These are phyloP conservation scores for Andrena praecox DNA, from an alignment of 2,888 invertebrate species.

Conservation along the genomic window DNA sequence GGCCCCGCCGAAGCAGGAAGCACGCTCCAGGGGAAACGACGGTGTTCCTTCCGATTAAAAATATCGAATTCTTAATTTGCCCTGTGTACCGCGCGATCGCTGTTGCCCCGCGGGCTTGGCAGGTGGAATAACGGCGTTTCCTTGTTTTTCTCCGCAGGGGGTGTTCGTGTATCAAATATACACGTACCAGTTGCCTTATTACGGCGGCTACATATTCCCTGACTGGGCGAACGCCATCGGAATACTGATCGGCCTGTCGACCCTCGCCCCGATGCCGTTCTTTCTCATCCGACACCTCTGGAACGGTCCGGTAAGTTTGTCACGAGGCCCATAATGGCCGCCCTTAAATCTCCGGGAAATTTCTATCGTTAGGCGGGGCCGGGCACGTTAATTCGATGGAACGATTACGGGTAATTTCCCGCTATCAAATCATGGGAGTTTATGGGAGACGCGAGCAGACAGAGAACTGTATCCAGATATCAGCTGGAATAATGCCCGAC, in stretches of 20 bases:
- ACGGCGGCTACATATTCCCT: constrained; percentile 90
- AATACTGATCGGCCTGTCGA: constrained; percentile 90
- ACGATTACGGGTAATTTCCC: constrained; percentile 30
- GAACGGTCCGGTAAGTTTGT: constrained; percentile 83
- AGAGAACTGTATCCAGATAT: constrained; percentile 37
- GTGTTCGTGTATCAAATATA: constrained; percentile 91
- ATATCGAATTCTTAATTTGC: constrained; percentile 67
- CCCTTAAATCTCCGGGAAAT: constrained; percentile 21
- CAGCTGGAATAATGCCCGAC: constrained; percentile 42
- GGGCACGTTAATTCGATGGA: constrained; percentile 31
- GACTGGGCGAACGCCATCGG: constrained; percentile 90
- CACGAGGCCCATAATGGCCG: constrained; percentile 11
- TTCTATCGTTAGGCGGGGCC: constrained; percentile 36
- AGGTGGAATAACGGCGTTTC: constrained; percentile 42
- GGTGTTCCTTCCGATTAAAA: constrained; percentile 58
- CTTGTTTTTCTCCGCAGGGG: constrained; percentile 85
- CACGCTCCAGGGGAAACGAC: constrained; percentile 5
- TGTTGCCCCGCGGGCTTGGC: constrained; percentile 29
- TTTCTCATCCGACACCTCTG: constrained; percentile 86
- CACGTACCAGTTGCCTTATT: constrained; percentile 88
- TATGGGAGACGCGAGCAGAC: constrained; percentile 5
- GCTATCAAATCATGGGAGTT: constrained; percentile 34
- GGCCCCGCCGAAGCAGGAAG: not conserved
- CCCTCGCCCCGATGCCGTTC: constrained; percentile 89
- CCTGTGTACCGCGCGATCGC: constrained; percentile 34